phyloP scores from a whole-genome alignment of 2,113 vertebrate genomes.

The Campylomormyrus tamandua region DNA sequence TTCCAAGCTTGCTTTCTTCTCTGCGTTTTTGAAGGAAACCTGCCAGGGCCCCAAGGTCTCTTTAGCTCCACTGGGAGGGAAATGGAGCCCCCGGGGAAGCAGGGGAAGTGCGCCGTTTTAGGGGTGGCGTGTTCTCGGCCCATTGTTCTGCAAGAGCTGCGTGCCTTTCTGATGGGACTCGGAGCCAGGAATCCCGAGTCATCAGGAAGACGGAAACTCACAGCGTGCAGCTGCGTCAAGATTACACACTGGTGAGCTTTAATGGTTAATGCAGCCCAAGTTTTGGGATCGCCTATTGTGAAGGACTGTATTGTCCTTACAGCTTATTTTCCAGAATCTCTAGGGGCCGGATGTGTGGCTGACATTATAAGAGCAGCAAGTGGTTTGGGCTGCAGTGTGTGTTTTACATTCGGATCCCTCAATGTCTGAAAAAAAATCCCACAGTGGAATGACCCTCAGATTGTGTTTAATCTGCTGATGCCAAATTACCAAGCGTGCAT shows the following conservation, averaged over 20 bases:
- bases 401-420: background rate
- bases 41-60: background rate
- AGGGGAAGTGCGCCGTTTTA: background rate
- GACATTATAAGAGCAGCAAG: background rate
- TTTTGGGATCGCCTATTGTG: background rate
- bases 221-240: background rate
- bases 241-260: background rate
- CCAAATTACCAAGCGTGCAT: background rate
- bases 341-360: background rate
- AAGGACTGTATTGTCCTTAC: background rate
- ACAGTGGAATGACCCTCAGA: background rate
- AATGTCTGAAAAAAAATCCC: background rate
- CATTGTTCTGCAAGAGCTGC: constrained; percentile 9
- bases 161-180: constrained; percentile 6
- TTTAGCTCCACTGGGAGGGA: constrained; percentile 3
- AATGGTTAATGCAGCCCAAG: background rate
- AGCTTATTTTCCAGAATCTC: background rate
- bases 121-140: background rate
- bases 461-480: background rate
- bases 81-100: background rate
- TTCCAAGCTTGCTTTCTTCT: background rate
- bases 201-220: constrained; percentile 10
- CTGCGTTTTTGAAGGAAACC: background rate
- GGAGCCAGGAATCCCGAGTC: background rate
- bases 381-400: background rate